phyloP scores from a whole-genome alignment of 2,113 vertebrate genomes.

The Corapipo altera region DNA sequence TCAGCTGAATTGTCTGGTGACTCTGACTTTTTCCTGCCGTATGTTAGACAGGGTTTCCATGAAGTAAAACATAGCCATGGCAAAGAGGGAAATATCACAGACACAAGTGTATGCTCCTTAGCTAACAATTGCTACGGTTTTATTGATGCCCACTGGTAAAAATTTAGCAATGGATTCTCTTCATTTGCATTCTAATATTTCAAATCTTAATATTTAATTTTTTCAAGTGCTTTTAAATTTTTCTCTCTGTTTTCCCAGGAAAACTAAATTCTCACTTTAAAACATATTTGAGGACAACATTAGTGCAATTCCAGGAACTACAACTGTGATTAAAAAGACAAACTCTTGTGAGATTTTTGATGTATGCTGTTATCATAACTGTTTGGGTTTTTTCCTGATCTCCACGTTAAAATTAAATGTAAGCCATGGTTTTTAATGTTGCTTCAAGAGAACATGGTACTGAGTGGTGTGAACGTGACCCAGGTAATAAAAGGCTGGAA shows the following conservation, averaged over 20 bases:
- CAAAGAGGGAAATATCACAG: neutral
- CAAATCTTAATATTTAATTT: neutral
- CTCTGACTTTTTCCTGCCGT: neutral
- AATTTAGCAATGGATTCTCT: neutral
- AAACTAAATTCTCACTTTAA: neutral
- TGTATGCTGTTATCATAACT: rapidly evolving
- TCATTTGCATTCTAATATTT: neutral
- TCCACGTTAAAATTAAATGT: neutral
- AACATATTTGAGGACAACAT: neutral
- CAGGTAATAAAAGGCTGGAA: neutral
- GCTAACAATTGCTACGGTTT: neutral
- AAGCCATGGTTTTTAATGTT: neutral
- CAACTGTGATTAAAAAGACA: neutral
- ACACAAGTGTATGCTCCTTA: neutral
- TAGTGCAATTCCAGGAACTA: neutral
- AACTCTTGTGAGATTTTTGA: neutral
- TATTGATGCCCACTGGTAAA: neutral
- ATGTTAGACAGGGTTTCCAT: neutral
- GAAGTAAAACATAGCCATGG: neutral
- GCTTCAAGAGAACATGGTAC: neutral
- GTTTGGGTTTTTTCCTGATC: neutral
- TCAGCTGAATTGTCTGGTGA: slow-evolving; percentile 21
- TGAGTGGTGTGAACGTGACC: neutral
- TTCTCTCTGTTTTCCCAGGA: neutral
- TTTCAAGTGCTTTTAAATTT: neutral